A percentile compares a stretch with the other conserved stretches of the same genome.
Evolutionary conservation across 2,113 vertebrate genomes (phyloP).

Genomic region (Dipodomys spectabilis): DNA sequence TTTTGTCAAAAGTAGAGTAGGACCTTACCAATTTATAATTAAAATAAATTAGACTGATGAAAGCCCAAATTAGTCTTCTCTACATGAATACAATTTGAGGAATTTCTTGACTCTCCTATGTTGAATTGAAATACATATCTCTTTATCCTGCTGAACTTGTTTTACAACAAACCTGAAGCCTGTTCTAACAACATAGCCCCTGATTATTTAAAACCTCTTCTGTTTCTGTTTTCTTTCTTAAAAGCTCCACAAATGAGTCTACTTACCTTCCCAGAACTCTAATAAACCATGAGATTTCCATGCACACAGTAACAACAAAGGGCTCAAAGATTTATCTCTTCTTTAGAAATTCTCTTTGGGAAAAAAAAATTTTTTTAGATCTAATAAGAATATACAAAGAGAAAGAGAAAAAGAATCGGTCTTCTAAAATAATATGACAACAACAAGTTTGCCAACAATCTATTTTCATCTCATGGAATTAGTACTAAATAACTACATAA

Average conservation of each 20-base stretch:
- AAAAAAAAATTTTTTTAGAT: background rate
- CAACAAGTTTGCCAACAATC: background rate
- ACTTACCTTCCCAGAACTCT: background rate
- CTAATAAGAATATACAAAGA: background rate
- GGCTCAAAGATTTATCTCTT: background rate
- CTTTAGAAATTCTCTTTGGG: slow-evolving; percentile 14
- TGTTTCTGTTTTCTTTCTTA: slow-evolving; percentile 27
- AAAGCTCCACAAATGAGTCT: background rate
- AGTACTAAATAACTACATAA: background rate
- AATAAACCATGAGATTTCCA: background rate
- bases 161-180: background rate
- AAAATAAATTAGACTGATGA: slow-evolving; percentile 10
- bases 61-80: background rate
- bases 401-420: background rate
- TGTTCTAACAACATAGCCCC: background rate
- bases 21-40: background rate
- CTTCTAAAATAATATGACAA: background rate
- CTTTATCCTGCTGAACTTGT: background rate
- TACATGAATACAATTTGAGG: background rate
- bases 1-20: background rate
- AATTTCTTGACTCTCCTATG: background rate
- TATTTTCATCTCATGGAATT: background rate
- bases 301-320: background rate
- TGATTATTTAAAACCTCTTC: background rate
- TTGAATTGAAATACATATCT: background rate